phyloP scores from a whole-genome alignment of 2,113 vertebrate species.

The Salvelinus alpinus region DNA sequence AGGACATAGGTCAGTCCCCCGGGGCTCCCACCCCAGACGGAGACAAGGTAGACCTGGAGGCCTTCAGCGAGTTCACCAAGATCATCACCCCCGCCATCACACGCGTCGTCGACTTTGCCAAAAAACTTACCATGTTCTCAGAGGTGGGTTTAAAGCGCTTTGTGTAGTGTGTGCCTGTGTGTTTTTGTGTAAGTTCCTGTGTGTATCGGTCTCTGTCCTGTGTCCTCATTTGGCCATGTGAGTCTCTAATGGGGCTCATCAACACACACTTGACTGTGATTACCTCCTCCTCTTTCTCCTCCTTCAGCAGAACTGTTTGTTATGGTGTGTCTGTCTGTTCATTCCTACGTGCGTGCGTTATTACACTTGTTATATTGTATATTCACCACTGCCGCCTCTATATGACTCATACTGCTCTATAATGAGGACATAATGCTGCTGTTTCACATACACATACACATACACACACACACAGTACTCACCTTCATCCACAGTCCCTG shows the following conservation, averaged over 20 bases:
- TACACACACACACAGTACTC: not conserved
- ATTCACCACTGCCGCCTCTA: no score
- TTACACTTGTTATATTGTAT: no score
- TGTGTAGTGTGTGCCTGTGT: not conserved
- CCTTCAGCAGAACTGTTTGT: not conserved
- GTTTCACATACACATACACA: no score
- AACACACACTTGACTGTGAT: not conserved
- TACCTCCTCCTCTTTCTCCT: not conserved
- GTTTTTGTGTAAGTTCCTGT: not conserved
- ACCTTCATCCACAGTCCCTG: no score
- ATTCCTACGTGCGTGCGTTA: not conserved
- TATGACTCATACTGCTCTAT: not conserved
- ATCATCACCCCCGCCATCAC: constrained; percentile 99
- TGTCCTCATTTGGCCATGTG: not conserved
- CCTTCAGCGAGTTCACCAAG: constrained; percentile 99
- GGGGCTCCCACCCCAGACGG: constrained; percentile 86
- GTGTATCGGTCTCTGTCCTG: not conserved
- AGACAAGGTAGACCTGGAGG: constrained; percentile 96
- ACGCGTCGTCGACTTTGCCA: constrained; percentile 98
- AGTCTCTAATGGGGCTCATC: not conserved
- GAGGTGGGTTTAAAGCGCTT: constrained; percentile 73
- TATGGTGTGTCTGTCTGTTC: not conserved
- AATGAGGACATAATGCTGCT: not conserved
- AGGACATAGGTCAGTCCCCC: constrained; percentile 93
- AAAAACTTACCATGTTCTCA: constrained; percentile 98